A percentile compares a stretch with the other conserved stretches of the same genome.
These are phyloP conservation scores for Enteromius radiatus DNA, from an alignment of 2,797 vertebrate species.

Conservation along the genomic window DNA sequence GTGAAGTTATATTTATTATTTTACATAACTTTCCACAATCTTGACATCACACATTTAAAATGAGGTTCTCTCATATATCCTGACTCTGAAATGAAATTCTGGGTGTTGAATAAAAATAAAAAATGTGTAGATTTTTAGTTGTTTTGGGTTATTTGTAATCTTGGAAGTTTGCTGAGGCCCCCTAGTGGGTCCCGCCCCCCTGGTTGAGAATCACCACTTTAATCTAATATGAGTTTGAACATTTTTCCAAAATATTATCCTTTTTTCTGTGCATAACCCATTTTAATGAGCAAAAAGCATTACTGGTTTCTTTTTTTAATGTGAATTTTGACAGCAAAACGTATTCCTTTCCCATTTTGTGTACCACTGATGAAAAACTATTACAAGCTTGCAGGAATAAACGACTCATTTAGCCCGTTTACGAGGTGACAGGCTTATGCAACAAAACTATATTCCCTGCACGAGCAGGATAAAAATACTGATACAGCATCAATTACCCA, in stretches of 20 bases:
- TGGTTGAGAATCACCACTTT: neutral
- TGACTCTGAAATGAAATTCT: neutral
- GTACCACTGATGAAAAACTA: neutral
- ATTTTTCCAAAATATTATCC: neutral
- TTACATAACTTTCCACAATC: neutral
- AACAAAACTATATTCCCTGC: neutral
- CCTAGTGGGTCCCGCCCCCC: neutral
- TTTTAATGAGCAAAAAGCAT: neutral
- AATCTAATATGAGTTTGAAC: neutral
- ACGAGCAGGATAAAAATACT: neutral
- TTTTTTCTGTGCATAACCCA: neutral
- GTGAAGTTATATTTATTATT: neutral
- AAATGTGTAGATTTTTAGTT: neutral
- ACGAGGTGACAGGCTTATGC: conserved; percentile 1
- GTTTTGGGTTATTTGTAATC: neutral
- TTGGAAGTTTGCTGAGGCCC: neutral
- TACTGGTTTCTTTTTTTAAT: neutral
- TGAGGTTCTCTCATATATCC: neutral
- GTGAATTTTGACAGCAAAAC: neutral
- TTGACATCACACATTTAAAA: neutral
- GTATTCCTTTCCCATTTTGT: neutral
- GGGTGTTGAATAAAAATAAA: neutral
- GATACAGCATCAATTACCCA: conserved; percentile 4
- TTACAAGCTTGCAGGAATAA: conserved; percentile 1
- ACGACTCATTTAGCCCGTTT: neutral